A percentile compares a stretch with the other conserved stretches of the same genome.
Conservation (phyloP, 2,113 vertebrate species). For the Perca flavescens region DNA sequence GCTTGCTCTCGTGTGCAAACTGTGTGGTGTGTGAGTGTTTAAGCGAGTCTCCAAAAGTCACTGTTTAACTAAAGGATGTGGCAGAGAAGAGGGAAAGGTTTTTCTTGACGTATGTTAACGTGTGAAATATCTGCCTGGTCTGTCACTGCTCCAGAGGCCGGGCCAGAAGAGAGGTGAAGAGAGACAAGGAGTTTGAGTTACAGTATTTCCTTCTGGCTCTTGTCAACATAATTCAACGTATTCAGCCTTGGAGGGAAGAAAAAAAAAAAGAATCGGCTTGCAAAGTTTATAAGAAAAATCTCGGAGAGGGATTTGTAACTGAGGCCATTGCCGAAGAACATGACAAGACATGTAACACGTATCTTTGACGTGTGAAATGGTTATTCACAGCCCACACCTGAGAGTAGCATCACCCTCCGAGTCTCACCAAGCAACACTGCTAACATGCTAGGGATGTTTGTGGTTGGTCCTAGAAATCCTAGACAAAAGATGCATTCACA, state of each 20-base stretch:
- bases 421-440: background rate
- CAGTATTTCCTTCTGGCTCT: slow-evolving; percentile 72
- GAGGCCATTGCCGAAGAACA: slow-evolving; percentile 25
- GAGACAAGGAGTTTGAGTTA: slow-evolving; percentile 71
- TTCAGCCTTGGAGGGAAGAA: slow-evolving; percentile 20
- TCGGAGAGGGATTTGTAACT: slow-evolving; percentile 45
- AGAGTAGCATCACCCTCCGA: too few species aligned
- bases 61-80: slow-evolving; percentile 69
- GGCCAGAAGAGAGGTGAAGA: slow-evolving; percentile 70
- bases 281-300: slow-evolving; percentile 36
- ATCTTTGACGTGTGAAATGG: slow-evolving; percentile 17
- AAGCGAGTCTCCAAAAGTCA: slow-evolving; percentile 36
- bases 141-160: slow-evolving; percentile 64
- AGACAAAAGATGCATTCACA: too few species aligned
- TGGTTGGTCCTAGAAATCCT: too few species aligned
- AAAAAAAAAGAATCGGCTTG: slow-evolving; percentile 13
- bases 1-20: slow-evolving; percentile 48
- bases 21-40: slow-evolving; percentile 37
- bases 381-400: background rate
- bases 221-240: slow-evolving; percentile 70
- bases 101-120: slow-evolving; percentile 64
- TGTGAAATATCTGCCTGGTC: slow-evolving; percentile 78
- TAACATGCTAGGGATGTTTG: background rate
- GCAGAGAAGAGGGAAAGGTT: slow-evolving; percentile 21
- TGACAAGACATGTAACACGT: slow-evolving; percentile 39